Percentiles rank a stretch among this genome's conserved stretches.
These are phyloP conservation scores for Chionis minor DNA, from an alignment of 2,113 vertebrate species.

Conservation along the genomic window DNA sequence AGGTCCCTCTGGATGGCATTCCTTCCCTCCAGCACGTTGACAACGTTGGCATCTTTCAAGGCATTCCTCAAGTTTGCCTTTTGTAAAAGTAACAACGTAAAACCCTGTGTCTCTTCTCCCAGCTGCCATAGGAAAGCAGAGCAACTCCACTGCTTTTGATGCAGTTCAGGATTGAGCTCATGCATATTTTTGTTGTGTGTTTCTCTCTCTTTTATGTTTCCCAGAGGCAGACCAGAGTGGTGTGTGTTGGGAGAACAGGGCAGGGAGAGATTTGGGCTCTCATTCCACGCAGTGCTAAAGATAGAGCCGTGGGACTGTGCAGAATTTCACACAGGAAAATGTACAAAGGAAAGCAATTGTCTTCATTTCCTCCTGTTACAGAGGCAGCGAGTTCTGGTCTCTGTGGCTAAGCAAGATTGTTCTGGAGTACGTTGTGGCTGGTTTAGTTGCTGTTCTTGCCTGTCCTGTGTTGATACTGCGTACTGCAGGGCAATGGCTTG, in stretches of 20 bases:
- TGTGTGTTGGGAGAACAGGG: background rate
- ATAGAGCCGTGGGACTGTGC: background rate
- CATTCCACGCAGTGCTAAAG: background rate
- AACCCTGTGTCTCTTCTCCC: background rate
- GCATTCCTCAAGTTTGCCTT: background rate
- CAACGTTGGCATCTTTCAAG: background rate
- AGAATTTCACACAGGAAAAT: background rate
- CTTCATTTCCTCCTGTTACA: background rate
- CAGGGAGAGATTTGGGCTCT: background rate
- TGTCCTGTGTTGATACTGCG: fast-evolving
- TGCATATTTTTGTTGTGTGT: background rate
- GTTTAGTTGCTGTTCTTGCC: background rate
- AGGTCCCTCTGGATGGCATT: too few relatives aligned
- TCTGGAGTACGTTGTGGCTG: background rate
- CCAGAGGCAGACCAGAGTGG: background rate
- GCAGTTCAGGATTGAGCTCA: background rate
- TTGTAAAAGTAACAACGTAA: background rate
- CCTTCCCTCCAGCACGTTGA: too few relatives aligned
- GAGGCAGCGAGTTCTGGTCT: background rate
- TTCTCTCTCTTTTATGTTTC: background rate
- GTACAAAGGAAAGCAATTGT: background rate
- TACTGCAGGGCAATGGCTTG: background rate
- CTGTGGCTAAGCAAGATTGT: background rate
- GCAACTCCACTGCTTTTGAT: background rate
- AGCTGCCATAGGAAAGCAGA: background rate